These are phyloP conservation scores for Kryptolebias ocellatus DNA, from an alignment of 2,797 vertebrate species.

Conservation along the genomic window DNA sequence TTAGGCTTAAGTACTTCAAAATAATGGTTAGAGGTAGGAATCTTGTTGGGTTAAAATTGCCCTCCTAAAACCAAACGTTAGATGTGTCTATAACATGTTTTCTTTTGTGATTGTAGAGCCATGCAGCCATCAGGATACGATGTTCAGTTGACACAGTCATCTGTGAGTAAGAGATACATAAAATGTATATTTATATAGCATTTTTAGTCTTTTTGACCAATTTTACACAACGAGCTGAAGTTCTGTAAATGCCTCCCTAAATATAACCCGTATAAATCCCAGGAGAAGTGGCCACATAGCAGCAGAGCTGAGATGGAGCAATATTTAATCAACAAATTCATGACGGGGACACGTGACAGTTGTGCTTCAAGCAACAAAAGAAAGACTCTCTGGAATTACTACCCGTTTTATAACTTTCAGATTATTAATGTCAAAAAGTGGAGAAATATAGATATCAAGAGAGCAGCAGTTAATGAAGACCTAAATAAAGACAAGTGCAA, in stretches of 20 bases:
- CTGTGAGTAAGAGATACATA: no score
- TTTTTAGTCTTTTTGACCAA: background rate
- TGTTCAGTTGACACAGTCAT: no score
- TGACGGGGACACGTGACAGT: conserved; percentile 32
- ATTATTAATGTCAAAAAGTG: background rate
- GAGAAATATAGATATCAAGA: conserved; percentile 7
- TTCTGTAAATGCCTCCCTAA: background rate
- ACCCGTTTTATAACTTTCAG: conserved; percentile 7
- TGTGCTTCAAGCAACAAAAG: conserved; percentile 17
- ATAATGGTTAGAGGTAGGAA: no score
- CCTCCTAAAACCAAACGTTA: no score
- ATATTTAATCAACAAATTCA: conserved; percentile 50
- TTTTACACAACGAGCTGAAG: background rate
- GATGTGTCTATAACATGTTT: no score
- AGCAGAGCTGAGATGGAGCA: conserved; percentile 9
- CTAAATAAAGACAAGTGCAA: conserved; percentile 5
- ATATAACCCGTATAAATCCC: background rate
- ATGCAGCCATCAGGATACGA: no score
- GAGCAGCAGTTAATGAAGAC: background rate
- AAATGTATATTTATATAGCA: background rate
- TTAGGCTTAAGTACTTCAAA: no score
- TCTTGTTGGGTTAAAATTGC: no score
- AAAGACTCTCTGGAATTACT: conserved; percentile 6
- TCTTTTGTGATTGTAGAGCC: no score
- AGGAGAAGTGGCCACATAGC: conserved; percentile 2